These are phyloP conservation scores for Procambarus virginalis DNA, from an alignment of 1,140 invertebrate species.

Conservation along the genomic window DNA sequence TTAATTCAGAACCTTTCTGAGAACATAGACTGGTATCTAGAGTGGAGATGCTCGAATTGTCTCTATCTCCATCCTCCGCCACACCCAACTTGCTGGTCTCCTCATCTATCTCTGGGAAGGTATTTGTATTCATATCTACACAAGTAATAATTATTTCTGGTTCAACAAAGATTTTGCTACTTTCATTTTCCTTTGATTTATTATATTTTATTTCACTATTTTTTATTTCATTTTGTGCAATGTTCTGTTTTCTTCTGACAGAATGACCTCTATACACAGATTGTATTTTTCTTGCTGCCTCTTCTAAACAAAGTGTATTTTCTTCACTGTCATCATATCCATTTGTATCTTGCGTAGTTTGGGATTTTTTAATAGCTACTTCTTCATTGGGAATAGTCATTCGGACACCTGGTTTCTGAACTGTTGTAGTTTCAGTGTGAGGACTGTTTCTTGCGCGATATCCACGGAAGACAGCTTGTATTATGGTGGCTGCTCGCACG, in stretches of 20 bases:
- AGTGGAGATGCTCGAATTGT: neutral
- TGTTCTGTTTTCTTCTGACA: neutral
- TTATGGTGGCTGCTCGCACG: neutral
- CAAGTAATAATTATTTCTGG: conserved; percentile 7
- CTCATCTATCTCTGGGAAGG: neutral
- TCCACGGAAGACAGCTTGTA: conserved; percentile 14
- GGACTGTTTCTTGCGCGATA: neutral
- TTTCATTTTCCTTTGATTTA: neutral
- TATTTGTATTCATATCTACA: neutral
- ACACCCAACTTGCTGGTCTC: neutral
- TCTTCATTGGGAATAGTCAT: too few species aligned
- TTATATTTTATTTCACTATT: neutral
- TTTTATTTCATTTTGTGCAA: neutral
- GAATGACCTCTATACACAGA: neutral
- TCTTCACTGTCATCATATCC: too few species aligned
- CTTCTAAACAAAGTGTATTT: too few species aligned
- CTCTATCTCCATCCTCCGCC: neutral
- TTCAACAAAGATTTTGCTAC: neutral
- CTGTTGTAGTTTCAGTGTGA: too few species aligned
- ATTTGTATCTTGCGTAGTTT: too few species aligned
- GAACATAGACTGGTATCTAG: neutral
- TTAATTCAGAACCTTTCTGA: neutral
- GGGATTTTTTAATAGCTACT: too few species aligned
- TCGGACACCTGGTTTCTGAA: too few species aligned
- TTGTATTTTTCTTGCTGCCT: neutral